Percentiles rank a stretch among this genome's conserved stretches.
These are phyloP conservation scores for Epizoanthus scotinus DNA, from an alignment of 92 coral and sea anemone genomes.

Conservation along the genomic window DNA sequence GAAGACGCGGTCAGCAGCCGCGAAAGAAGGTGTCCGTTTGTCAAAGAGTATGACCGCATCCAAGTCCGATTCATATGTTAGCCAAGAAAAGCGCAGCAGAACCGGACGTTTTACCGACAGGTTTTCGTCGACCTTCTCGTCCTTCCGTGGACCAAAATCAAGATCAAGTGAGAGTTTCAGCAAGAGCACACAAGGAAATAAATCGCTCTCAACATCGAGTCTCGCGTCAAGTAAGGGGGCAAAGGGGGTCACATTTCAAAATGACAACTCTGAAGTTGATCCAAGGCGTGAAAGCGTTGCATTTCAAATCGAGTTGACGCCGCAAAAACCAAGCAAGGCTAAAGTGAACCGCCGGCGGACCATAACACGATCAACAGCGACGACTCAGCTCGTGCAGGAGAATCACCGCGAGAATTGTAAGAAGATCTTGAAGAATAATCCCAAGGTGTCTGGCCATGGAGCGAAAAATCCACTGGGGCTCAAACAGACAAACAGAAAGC, in stretches of 20 bases:
- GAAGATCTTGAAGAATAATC: constrained; percentile 51
- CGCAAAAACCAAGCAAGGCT: constrained; percentile 56
- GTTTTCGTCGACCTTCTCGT: constrained; percentile 62
- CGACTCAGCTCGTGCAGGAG: constrained; percentile 59
- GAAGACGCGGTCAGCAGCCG: background rate
- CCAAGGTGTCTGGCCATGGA: constrained; percentile 9
- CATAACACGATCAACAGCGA: constrained; percentile 71
- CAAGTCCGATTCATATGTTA: constrained; percentile 64
- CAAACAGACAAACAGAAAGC: constrained; percentile 50
- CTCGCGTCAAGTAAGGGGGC: constrained; percentile 46
- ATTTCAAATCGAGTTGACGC: constrained; percentile 79
- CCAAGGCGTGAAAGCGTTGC: constrained; percentile 75
- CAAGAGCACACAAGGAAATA: constrained; percentile 20
- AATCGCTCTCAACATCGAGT: constrained; percentile 2
- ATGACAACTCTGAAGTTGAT: constrained; percentile 22
- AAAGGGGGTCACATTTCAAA: constrained; percentile 12
- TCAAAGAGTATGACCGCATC: constrained; percentile 47
- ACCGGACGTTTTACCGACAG: constrained; percentile 58
- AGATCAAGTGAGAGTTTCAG: constrained; percentile 67
- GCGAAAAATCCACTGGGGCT: constrained; percentile 64
- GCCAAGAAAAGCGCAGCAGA: constrained; percentile 62
- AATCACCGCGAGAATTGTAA: constrained; percentile 55
- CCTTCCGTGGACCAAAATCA: constrained; percentile 63
- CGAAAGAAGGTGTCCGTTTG: constrained; percentile 31
- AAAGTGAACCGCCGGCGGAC: constrained; percentile 72